A percentile compares a stretch with the other conserved stretches of the same genome.
Evolutionary conservation across 2,888 invertebrate species (phyloP).

Genomic region (Sphaerophoria rueppellii): DNA sequence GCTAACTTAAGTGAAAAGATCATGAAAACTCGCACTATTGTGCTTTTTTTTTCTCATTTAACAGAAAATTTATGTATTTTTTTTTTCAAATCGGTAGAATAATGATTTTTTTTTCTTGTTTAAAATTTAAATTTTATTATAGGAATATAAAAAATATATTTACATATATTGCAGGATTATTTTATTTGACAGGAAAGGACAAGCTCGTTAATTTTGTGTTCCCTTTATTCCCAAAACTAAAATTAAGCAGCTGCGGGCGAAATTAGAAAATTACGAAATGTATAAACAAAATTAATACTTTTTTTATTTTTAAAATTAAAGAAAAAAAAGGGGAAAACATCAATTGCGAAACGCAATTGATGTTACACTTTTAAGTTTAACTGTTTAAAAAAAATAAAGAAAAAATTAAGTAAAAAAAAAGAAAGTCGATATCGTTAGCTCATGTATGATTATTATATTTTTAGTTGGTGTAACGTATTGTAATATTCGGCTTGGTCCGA

Average conservation of each 20-base stretch:
- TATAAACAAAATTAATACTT: slow-evolving; percentile 14
- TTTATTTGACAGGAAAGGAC: neutral
- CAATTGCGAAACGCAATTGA: slow-evolving; percentile 64
- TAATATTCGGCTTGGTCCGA: too few species aligned
- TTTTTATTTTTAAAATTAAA: slow-evolving; percentile 27
- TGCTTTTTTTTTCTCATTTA: slow-evolving; percentile 2
- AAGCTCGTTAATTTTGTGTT: slow-evolving; percentile 25
- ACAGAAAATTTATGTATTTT: slow-evolving; percentile 38
- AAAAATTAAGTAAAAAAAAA: slow-evolving; percentile 1
- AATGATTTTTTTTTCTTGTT: slow-evolving; percentile 37
- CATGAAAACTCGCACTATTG: neutral
- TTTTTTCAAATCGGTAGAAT: slow-evolving; percentile 30
- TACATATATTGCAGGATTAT: slow-evolving; percentile 30
- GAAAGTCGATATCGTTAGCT: slow-evolving; percentile 62
- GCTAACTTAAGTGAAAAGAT: slow-evolving; percentile 4
- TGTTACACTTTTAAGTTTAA: slow-evolving; percentile 61
- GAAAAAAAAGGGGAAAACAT: slow-evolving; percentile 38
- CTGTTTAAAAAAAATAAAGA: slow-evolving; percentile 26
- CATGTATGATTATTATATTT: slow-evolving; percentile 62
- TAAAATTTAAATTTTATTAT: slow-evolving; percentile 29
- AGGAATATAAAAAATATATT: slow-evolving; percentile 28
- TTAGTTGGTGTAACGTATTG: slow-evolving; percentile 70
- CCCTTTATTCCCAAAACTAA: slow-evolving; percentile 4
- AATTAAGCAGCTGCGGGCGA: slow-evolving; percentile 7
- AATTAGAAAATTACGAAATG: slow-evolving; percentile 51